Percentiles rank a stretch among this genome's conserved stretches.
Evolutionary conservation across 2,113 vertebrate species (phyloP).

Genomic region (Rhizomys pruinosus): DNA sequence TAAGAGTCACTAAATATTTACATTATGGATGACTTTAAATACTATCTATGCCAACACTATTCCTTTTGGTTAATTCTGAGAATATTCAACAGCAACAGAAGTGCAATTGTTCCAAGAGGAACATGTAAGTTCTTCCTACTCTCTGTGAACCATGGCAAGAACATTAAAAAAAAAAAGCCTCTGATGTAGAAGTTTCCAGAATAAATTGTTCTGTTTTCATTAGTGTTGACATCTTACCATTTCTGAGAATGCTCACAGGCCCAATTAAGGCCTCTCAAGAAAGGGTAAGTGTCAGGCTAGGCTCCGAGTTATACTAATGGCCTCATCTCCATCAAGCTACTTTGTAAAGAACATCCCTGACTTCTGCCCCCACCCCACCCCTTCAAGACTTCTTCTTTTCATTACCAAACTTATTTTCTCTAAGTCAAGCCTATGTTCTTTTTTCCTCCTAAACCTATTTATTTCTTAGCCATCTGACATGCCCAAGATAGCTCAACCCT

Average conservation of each 20-base stretch:
- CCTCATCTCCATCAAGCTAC: constrained; percentile 7
- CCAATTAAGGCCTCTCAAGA: constrained; percentile 44
- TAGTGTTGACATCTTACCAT: constrained; percentile 49
- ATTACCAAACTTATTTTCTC: constrained; percentile 55
- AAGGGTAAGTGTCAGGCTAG: constrained; percentile 17
- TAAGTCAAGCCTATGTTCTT: constrained; percentile 42
- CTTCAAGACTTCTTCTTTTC: background rate
- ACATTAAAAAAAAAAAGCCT: constrained; percentile 24
- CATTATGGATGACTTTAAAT: constrained; percentile 1
- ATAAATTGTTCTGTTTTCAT: constrained; percentile 57
- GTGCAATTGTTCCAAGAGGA: constrained; percentile 40
- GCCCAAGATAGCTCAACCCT: constrained; percentile 69
- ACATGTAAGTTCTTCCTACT: constrained; percentile 20
- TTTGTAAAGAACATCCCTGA: constrained; percentile 24
- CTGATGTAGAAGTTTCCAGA: constrained; percentile 25
- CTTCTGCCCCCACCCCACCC: background rate
- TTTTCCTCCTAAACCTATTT: constrained; percentile 63
- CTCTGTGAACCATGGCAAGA: constrained; percentile 50
- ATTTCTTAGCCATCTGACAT: constrained; percentile 69
- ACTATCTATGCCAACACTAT: background rate
- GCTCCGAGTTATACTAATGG: background rate
- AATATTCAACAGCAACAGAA: constrained; percentile 37
- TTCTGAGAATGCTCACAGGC: constrained; percentile 41
- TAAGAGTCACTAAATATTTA: constrained; percentile 41
- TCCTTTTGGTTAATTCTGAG: constrained; percentile 13